Evolutionary conservation across 2,888 invertebrate species (phyloP).

Genomic region (Athalia cordata): DNA sequence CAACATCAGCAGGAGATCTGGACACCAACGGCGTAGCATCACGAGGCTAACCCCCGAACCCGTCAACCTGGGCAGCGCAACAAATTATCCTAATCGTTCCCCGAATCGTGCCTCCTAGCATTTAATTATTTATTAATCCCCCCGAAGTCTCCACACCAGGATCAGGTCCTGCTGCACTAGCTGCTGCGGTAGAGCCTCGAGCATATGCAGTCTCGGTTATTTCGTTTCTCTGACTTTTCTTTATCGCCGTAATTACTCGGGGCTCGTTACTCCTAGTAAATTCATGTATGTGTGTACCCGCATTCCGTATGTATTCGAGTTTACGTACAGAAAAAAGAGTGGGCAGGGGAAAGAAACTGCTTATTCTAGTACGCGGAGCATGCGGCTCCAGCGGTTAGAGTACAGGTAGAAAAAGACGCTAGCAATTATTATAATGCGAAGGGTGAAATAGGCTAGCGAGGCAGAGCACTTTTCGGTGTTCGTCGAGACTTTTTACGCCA

Average conservation of each 20-base stretch:
- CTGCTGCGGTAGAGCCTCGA: neutral
- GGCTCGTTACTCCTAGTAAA: slow-evolving; percentile 41
- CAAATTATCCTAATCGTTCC: slow-evolving; percentile 45
- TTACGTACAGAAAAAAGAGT: neutral
- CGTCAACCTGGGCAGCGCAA: slow-evolving; percentile 39
- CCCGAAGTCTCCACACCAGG: neutral
- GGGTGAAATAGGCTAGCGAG: slow-evolving; percentile 45
- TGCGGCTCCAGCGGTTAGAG: slow-evolving; percentile 1
- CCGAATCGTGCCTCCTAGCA: slow-evolving; percentile 38
- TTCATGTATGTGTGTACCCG: neutral
- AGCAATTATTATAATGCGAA: slow-evolving; percentile 48
- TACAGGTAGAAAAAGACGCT: slow-evolving; percentile 44
- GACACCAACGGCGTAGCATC: slow-evolving; percentile 35
- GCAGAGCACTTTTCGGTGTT: slow-evolving; percentile 37
- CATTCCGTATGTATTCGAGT: neutral
- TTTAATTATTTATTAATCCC: slow-evolving; percentile 41
- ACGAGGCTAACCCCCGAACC: neutral
- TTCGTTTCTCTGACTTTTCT: slow-evolving; percentile 29
- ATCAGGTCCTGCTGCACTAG: slow-evolving; percentile 1
- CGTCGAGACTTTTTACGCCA: slow-evolving; percentile 45
- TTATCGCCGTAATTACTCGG: slow-evolving; percentile 31
- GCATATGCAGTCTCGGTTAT: slow-evolving; percentile 10
- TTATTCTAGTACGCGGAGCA: slow-evolving; percentile 35
- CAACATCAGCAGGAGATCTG: slow-evolving; percentile 31
- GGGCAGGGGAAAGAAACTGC: slow-evolving; percentile 15